Evolutionary conservation across 2,888 invertebrate genomes (phyloP).

Genomic region (Hanleya hanleyi): DNA sequence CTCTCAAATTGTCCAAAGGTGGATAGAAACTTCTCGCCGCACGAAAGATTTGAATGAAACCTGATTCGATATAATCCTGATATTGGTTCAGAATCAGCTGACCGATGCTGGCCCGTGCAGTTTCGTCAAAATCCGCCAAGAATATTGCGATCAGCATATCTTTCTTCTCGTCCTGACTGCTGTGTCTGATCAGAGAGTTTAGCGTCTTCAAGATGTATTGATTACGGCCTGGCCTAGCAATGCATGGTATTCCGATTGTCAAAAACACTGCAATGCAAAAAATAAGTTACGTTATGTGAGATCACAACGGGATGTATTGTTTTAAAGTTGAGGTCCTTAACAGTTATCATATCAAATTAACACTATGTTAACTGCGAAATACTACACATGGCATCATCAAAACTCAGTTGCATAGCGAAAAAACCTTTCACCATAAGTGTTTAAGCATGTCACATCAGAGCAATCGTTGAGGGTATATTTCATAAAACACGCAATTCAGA

Average conservation of each 20-base stretch:
- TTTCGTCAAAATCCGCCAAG: constrained; percentile 68
- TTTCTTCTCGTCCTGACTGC: constrained; percentile 54
- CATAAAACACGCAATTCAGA: no score
- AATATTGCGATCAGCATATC: constrained; percentile 69
- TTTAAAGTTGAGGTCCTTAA: no score
- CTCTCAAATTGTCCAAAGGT: constrained; percentile 44
- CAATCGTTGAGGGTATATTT: no score
- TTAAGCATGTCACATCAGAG: no score
- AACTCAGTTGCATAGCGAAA: no score
- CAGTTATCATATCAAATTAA: no score
- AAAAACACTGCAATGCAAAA: constrained; percentile 68
- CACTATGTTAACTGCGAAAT: no score
- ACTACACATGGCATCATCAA: no score
- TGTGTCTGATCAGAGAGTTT: constrained; percentile 66
- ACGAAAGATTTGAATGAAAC: constrained; percentile 70
- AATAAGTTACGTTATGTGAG: no score
- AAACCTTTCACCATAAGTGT: no score
- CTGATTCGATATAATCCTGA: constrained; percentile 57
- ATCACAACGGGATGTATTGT: no score
- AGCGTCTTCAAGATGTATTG: constrained; percentile 70
- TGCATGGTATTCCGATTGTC: constrained; percentile 73
- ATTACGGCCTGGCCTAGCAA: constrained; percentile 62
- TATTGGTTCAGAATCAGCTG: constrained; percentile 36
- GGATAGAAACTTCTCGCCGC: constrained; percentile 56
- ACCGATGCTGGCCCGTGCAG: constrained; percentile 44